phyloP scores from a whole-genome alignment of 1,140 invertebrate species.

The Idris sp. region DNA sequence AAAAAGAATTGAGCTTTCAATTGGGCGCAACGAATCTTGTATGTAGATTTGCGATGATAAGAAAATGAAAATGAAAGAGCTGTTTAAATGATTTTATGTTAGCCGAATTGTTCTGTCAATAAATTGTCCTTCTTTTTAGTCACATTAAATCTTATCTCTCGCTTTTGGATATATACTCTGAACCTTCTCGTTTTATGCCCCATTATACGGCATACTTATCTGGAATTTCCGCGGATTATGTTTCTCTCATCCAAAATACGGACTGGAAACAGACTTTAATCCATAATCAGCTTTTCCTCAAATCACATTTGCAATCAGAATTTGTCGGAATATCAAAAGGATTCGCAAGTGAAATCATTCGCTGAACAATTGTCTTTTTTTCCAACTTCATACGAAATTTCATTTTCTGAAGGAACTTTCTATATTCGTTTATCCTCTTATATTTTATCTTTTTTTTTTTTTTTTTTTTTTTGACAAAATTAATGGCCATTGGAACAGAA shows the following conservation, averaged over 20 bases:
- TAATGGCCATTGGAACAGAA: too few relatives aligned
- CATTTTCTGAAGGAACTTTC: constrained; percentile 27
- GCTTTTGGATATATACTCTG: constrained; percentile 39
- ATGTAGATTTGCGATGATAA: constrained; percentile 20
- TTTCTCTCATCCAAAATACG: constrained; percentile 51
- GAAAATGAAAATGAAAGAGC: too few relatives aligned
- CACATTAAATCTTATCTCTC: constrained; percentile 54
- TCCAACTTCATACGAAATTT: constrained; percentile 39
- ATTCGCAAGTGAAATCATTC: constrained; percentile 68
- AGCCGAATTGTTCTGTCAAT: constrained; percentile 22
- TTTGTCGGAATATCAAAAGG: constrained; percentile 70
- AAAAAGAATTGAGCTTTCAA: too few relatives aligned
- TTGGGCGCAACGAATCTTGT: constrained; percentile 11
- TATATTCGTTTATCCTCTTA: constrained; percentile 51
- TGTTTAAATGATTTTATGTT: constrained; percentile 23
- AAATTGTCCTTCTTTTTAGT: constrained; percentile 41
- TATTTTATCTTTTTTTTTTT: too few relatives aligned
- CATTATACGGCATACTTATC: constrained; percentile 60
- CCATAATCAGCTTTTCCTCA: constrained; percentile 72
- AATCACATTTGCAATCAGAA: constrained; percentile 74
- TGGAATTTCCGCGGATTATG: constrained; percentile 58
- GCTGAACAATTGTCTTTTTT: constrained; percentile 69
- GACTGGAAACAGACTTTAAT: constrained; percentile 66
- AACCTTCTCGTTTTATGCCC: constrained; percentile 50
- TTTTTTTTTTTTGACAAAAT: too few relatives aligned